Conservation (phyloP, 2,113 vertebrate genomes). For the Bos indicus region DNA sequence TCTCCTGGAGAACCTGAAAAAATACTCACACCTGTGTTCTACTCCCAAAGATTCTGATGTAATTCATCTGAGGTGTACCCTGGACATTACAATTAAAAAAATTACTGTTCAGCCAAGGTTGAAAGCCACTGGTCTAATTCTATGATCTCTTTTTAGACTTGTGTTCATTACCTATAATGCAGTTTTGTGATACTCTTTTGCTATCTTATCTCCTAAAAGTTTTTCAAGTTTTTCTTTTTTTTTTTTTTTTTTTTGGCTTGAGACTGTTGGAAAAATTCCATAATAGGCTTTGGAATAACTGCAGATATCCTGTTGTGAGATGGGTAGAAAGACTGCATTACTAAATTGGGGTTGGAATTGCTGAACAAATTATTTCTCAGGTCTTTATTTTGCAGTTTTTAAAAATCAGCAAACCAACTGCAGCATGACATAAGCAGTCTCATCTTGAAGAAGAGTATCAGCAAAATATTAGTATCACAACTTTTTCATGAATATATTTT, state of each 20-base stretch:
- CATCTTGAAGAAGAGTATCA: background rate
- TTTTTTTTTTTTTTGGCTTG: slow-evolving; percentile 28
- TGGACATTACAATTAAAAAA: background rate
- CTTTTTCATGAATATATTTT: slow-evolving; percentile 5
- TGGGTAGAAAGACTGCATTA: slow-evolving; percentile 25
- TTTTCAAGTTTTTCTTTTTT: background rate
- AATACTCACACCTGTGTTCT: background rate
- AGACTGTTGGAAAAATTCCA: slow-evolving; percentile 12
- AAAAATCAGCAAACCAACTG: slow-evolving; percentile 31
- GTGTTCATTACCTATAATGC: background rate
- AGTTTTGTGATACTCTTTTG: slow-evolving; percentile 4
- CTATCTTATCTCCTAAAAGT: background rate
- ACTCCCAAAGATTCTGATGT: background rate
- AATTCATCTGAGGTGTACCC: background rate
- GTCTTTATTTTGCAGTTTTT: slow-evolving; percentile 30
- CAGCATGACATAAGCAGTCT: slow-evolving; percentile 44
- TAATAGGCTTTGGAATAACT: slow-evolving; percentile 38
- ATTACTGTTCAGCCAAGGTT: background rate
- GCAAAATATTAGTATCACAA: slow-evolving; percentile 12
- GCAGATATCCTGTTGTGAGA: background rate
- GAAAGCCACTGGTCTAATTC: background rate
- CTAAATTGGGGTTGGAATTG: slow-evolving; percentile 28
- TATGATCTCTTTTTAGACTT: background rate
- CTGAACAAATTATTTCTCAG: slow-evolving; percentile 54
- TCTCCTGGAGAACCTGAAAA: background rate